A percentile compares a stretch with the other conserved stretches of the same genome.
Evolutionary conservation across 2,113 vertebrate species (phyloP).

Genomic region (Vulpes lagopus): DNA sequence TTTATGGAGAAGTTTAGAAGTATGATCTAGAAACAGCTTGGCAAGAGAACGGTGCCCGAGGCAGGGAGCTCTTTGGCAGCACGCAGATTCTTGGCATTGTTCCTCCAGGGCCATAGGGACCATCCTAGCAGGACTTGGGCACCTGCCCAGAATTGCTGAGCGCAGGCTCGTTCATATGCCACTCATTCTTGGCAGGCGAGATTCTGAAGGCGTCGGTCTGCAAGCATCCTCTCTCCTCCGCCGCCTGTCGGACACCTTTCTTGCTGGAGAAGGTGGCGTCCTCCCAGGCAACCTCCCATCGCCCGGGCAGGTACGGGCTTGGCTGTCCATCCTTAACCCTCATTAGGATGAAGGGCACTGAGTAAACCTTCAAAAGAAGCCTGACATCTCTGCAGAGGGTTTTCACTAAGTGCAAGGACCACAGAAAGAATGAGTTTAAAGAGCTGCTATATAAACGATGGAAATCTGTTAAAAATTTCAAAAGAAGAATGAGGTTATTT

Average conservation of each 20-base stretch:
- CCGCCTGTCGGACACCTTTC: background rate
- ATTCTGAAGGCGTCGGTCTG: background rate
- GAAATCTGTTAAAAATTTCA: background rate
- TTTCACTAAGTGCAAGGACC: background rate
- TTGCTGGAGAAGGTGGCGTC: background rate
- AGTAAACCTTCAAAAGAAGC: background rate
- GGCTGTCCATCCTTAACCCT: background rate
- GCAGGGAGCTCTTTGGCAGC: background rate
- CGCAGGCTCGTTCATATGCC: background rate
- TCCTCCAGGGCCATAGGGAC: conserved; percentile 54
- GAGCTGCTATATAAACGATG: background rate
- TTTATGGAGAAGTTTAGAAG: background rate
- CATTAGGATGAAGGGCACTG: background rate
- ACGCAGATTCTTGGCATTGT: background rate
- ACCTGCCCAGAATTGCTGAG: conserved; percentile 62
- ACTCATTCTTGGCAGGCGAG: conserved; percentile 63
- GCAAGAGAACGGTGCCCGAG: conserved; percentile 12
- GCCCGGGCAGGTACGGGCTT: background rate
- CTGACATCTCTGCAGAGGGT: accelerated
- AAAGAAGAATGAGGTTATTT: background rate
- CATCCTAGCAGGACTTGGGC: conserved; percentile 43
- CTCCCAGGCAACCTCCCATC: background rate
- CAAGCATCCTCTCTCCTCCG: background rate
- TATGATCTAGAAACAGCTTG: conserved; percentile 55
- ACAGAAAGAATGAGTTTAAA: background rate